Conservation (phyloP, 2,113 vertebrate genomes). For the Arothron firmamentum region DNA sequence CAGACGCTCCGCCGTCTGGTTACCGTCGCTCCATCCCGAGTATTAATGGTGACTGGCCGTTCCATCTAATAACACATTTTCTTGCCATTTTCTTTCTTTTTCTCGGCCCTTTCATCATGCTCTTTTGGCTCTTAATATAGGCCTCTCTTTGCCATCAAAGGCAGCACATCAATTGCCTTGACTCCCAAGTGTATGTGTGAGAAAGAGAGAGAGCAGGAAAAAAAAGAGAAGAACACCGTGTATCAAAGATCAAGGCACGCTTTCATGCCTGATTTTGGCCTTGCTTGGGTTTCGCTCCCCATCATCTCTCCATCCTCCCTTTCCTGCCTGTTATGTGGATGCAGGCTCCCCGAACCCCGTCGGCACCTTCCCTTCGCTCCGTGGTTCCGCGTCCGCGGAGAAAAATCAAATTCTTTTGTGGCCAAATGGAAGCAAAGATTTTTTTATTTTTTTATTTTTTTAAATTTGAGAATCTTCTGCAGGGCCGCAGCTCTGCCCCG, state of each 20-base stretch:
- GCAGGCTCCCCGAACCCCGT: slow-evolving; percentile 29
- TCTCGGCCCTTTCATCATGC: slow-evolving; percentile 67
- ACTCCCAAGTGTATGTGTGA: slow-evolving; percentile 74
- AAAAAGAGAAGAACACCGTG: slow-evolving; percentile 58
- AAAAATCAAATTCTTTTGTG: slow-evolving; percentile 48
- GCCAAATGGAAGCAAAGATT: slow-evolving; percentile 35
- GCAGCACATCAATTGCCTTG: slow-evolving; percentile 78
- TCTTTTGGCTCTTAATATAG: slow-evolving; percentile 69
- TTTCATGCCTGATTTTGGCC: slow-evolving; percentile 67
- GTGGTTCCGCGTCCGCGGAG: neutral
- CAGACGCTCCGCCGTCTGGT: slow-evolving; percentile 50
- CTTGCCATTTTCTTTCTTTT: slow-evolving; percentile 59
- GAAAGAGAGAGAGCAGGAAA: slow-evolving; percentile 55
- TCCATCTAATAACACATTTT: slow-evolving; percentile 61
- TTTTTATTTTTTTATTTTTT: slow-evolving; percentile 28
- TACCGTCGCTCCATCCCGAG: slow-evolving; percentile 47
- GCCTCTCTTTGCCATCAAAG: slow-evolving; percentile 75
- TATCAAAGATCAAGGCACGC: slow-evolving; percentile 73
- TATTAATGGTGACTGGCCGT: slow-evolving; percentile 48
- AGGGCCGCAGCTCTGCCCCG: slow-evolving; percentile 53
- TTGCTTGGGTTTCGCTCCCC: slow-evolving; percentile 53
- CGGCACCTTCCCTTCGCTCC: slow-evolving; percentile 4
- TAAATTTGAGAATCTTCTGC: slow-evolving; percentile 60
- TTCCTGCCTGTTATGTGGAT: slow-evolving; percentile 1
- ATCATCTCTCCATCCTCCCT: slow-evolving; percentile 51